Conservation (phyloP, 2,888 invertebrate genomes). For the Ochropleura plecta region DNA sequence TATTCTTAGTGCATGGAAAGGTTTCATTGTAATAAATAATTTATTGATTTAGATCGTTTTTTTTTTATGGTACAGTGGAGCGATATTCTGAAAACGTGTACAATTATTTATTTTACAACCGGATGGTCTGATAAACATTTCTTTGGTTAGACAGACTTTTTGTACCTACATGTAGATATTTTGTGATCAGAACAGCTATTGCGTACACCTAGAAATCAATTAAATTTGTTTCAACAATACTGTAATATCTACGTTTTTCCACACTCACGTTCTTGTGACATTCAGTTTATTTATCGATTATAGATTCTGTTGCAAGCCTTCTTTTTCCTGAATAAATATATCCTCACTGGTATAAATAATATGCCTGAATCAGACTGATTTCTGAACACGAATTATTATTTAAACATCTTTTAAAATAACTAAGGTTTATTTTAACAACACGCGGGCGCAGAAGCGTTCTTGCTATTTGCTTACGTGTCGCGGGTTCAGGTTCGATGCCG, state of each 20-base stretch:
- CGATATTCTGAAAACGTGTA: constrained; percentile 20
- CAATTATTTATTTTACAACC: constrained; percentile 28
- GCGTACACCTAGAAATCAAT: background rate
- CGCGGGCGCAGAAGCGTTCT: background rate
- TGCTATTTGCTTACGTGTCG: background rate
- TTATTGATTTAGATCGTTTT: constrained; percentile 10
- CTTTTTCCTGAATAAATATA: background rate
- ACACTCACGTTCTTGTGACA: background rate
- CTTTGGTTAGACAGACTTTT: background rate
- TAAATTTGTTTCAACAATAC: background rate
- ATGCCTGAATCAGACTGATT: no score
- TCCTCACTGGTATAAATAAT: no score
- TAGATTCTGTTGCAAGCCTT: background rate
- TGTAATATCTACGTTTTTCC: background rate
- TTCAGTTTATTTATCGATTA: background rate
- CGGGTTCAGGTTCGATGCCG: background rate
- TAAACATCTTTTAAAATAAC: background rate
- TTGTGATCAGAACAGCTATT: background rate
- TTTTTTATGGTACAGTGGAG: background rate
- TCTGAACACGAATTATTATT: background rate
- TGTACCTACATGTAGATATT: constrained; percentile 1
- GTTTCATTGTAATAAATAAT: constrained; percentile 11
- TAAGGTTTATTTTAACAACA: background rate
- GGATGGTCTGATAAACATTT: constrained; percentile 47
- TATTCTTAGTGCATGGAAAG: constrained; percentile 5